phyloP scores from a whole-genome alignment of 2,888 invertebrate species.

The Ornithoptera priamus region DNA sequence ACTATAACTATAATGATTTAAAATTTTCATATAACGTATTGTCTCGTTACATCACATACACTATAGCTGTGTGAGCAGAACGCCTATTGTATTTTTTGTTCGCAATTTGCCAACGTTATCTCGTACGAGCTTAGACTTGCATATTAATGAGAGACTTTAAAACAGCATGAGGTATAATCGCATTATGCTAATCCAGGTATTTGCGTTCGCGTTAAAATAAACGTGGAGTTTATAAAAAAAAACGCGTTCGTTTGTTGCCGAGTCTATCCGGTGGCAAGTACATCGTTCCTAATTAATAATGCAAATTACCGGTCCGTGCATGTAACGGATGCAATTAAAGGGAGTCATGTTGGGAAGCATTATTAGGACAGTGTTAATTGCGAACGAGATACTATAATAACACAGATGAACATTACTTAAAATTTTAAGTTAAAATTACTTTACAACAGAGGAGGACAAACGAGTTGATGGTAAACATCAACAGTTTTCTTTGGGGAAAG shows the following conservation, averaged over 20 bases:
- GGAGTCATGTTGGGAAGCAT: constrained; percentile 13
- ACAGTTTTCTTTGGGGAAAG: too few species aligned
- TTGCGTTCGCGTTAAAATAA: constrained; percentile 28
- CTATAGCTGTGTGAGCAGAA: constrained; percentile 20
- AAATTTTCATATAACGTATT: too few species aligned
- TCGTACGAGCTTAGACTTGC: constrained; percentile 34
- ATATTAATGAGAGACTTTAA: constrained; percentile 33
- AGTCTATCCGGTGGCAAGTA: constrained; percentile 15
- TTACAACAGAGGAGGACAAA: too few species aligned
- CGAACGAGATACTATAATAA: background rate
- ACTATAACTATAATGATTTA: too few species aligned
- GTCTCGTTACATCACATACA: background rate
- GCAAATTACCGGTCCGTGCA: constrained; percentile 19
- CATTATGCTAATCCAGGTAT: constrained; percentile 35
- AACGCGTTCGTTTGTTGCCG: constrained; percentile 23
- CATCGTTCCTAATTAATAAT: constrained; percentile 26
- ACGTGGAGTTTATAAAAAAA: constrained; percentile 27
- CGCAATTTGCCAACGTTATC: constrained; percentile 34
- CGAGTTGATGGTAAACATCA: too few species aligned
- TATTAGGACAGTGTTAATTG: constrained; percentile 9
- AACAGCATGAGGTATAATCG: constrained; percentile 29
- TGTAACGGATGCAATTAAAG: constrained; percentile 25
- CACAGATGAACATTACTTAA: too few species aligned
- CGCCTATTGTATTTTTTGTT: constrained; percentile 29
- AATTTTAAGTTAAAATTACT: too few species aligned